A percentile compares a stretch with the other conserved stretches of the same genome.
Evolutionary conservation across 1,140 invertebrate genomes (phyloP).

Genomic region (Zaprionus camerounensis): DNA sequence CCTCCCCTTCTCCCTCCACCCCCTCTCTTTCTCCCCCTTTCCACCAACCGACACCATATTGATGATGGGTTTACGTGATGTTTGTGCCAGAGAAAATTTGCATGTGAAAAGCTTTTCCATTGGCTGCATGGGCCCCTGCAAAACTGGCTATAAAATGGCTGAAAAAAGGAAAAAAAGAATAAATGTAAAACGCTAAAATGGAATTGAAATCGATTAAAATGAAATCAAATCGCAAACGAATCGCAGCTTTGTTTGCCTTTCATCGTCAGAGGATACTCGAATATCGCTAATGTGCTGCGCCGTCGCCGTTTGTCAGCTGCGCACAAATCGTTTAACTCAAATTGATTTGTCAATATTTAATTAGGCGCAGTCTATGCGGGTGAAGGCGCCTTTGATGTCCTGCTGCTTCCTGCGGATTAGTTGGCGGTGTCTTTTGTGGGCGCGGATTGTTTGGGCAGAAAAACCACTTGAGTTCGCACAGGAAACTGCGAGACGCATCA

Average conservation of each 20-base stretch:
- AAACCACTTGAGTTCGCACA: constrained; percentile 18
- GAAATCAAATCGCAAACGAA: constrained; percentile 75
- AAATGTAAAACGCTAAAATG: constrained; percentile 33
- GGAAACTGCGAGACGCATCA: background rate
- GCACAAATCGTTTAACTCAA: constrained; percentile 81
- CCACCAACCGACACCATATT: constrained; percentile 49
- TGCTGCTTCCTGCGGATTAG: constrained; percentile 68
- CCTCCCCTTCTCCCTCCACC: background rate
- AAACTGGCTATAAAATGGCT: constrained; percentile 44
- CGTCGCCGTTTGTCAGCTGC: constrained; percentile 58
- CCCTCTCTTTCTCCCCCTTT: background rate
- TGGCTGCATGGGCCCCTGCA: constrained; percentile 49
- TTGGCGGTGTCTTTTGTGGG: constrained; percentile 56
- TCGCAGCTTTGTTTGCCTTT: constrained; percentile 74
- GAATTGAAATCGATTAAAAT: constrained; percentile 77
- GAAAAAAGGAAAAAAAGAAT: background rate
- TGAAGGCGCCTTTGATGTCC: constrained; percentile 62
- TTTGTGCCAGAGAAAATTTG: constrained; percentile 66
- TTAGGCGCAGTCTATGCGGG: constrained; percentile 65
- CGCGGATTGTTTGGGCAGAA: background rate
- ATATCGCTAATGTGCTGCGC: constrained; percentile 10
- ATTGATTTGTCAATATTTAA: constrained; percentile 83
- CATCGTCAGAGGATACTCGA: constrained; percentile 12
- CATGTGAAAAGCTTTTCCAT: constrained; percentile 70
- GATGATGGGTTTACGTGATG: constrained; percentile 64